These are phyloP conservation scores for Habropoda laboriosa DNA, from an alignment of 1,140 invertebrate genomes.

Conservation along the genomic window DNA sequence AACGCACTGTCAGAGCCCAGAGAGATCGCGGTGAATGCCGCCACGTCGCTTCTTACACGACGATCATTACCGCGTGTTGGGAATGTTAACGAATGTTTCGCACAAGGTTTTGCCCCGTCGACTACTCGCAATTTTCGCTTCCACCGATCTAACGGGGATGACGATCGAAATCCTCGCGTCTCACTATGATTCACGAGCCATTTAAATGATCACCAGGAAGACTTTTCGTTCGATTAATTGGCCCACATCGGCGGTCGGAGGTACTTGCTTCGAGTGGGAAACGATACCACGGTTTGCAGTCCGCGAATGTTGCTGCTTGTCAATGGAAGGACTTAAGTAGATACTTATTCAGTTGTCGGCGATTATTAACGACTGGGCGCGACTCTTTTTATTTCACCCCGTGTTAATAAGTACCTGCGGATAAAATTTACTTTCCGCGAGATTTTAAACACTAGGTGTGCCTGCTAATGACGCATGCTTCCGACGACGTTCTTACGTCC, in stretches of 20 bases:
- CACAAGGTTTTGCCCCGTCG: slow-evolving; percentile 63
- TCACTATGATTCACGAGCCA: neutral
- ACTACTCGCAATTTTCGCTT: slow-evolving; percentile 65
- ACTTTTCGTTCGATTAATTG: neutral
- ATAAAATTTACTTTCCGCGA: no score
- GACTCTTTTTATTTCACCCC: no score
- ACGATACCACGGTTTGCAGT: no score
- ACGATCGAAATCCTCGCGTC: neutral
- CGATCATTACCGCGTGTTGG: slow-evolving; percentile 66
- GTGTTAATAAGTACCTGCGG: no score
- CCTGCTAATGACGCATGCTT: no score
- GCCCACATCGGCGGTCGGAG: neutral
- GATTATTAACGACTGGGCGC: neutral
- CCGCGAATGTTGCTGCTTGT: no score
- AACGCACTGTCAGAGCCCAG: slow-evolving; percentile 50
- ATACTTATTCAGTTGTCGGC: no score
- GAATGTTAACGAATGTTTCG: slow-evolving; percentile 78
- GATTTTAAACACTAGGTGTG: no score
- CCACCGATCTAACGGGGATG: neutral
- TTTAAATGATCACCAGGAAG: neutral
- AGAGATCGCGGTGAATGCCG: slow-evolving; percentile 44
- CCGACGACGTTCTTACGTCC: no score
- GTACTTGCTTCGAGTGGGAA: no score
- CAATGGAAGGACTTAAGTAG: no score
- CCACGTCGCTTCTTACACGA: slow-evolving; percentile 51